Conservation (phyloP, 2,797 vertebrate genomes). For the Cossypha niveicapilla region DNA sequence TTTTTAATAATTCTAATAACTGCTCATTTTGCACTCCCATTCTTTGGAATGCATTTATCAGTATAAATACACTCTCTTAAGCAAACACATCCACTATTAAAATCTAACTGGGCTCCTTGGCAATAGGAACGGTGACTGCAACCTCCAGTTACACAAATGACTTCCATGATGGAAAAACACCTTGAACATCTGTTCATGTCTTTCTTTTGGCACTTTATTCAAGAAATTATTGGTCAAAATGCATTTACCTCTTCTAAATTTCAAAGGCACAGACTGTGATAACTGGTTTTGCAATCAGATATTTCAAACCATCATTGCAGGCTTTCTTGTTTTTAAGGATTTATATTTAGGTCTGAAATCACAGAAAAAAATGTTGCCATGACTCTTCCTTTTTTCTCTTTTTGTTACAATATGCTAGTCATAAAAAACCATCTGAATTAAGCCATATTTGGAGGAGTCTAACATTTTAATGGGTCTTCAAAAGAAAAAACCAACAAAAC, state of each 20-base stretch:
- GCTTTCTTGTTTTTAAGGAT: background rate
- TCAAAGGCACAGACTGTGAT: background rate
- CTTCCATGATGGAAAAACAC: background rate
- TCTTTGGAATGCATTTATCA: background rate
- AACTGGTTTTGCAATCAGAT: background rate
- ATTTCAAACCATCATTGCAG: background rate
- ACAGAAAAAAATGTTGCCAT: background rate
- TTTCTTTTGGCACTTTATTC: background rate
- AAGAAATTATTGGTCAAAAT: background rate
- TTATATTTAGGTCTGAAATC: background rate
- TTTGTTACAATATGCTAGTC: background rate
- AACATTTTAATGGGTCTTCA: background rate
- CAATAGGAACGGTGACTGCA: background rate
- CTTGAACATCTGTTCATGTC: background rate
- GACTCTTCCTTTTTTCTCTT: background rate
- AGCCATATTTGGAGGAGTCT: background rate
- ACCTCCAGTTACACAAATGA: background rate
- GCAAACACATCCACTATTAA: background rate
- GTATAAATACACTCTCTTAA: background rate
- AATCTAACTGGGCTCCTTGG: background rate
- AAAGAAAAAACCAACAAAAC: background rate
- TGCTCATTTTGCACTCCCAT: background rate
- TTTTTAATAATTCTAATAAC: background rate
- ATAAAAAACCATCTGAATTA: background rate
- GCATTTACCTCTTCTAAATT: background rate